Conservation (phyloP, 2,113 vertebrate species). For the Phalacrocorax aristotelis region DNA sequence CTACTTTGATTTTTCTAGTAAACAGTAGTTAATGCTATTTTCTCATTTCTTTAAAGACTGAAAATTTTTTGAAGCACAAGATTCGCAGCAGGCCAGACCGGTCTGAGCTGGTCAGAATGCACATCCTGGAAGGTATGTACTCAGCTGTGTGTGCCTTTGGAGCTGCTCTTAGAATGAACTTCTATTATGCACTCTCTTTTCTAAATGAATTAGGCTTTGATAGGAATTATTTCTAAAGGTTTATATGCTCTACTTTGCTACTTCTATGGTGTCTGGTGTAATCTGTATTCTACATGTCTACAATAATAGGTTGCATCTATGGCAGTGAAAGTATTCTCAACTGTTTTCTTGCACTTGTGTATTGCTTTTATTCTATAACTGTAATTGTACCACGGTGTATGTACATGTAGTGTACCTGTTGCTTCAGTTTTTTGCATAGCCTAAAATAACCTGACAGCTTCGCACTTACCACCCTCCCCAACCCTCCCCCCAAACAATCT, state of each 20-base stretch:
- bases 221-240: neutral
- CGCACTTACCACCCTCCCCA: neutral
- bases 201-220: neutral
- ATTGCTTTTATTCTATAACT: neutral
- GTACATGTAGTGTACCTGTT: neutral
- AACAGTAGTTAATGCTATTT: neutral
- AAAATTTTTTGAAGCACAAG: constrained; percentile 99
- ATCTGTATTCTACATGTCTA: neutral
- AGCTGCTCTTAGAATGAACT: neutral
- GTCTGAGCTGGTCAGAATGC: constrained; percentile 97
- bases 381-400: neutral
- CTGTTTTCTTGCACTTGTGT: neutral
- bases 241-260: neutral
- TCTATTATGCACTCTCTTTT: neutral
- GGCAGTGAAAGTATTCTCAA: neutral
- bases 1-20: neutral
- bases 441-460: neutral
- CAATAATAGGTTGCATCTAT: neutral
- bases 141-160: neutral
- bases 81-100: constrained; percentile 95
- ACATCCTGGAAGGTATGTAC: constrained; percentile 92
- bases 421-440: neutral
- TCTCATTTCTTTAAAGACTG: constrained; percentile 79
- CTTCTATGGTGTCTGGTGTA: neutral
- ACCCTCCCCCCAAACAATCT: neutral